These are phyloP conservation scores for Heterotis niloticus DNA, from an alignment of 2,113 vertebrate species.

Conservation along the genomic window DNA sequence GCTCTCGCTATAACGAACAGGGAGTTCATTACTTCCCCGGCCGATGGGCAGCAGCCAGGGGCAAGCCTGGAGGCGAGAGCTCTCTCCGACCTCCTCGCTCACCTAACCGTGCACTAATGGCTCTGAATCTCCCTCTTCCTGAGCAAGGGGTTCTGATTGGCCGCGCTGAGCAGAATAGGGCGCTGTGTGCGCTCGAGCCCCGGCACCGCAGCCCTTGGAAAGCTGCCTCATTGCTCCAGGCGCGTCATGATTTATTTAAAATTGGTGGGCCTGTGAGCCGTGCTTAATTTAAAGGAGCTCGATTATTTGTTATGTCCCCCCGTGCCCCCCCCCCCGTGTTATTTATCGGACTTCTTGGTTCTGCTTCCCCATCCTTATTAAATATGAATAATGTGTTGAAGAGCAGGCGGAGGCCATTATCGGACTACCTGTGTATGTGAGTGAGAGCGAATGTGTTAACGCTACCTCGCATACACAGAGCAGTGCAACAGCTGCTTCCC, in stretches of 20 bases:
- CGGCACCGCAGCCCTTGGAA: constrained; percentile 57
- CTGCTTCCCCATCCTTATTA: constrained; percentile 17
- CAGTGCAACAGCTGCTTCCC: background rate
- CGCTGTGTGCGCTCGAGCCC: constrained; percentile 60
- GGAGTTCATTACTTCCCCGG: constrained; percentile 63
- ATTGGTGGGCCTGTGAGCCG: constrained; percentile 60
- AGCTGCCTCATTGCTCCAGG: constrained; percentile 64
- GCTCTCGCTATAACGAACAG: constrained; percentile 50
- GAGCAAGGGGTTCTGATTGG: constrained; percentile 58
- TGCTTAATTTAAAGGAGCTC: constrained; percentile 61
- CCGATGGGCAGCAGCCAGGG: constrained; percentile 64
- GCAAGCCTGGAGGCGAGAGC: constrained; percentile 64
- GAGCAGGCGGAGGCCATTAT: background rate
- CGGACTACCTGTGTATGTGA: background rate
- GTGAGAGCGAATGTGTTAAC: constrained; percentile 3
- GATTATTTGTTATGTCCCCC: constrained; percentile 55
- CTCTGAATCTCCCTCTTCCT: constrained; percentile 50
- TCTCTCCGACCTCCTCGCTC: constrained; percentile 47
- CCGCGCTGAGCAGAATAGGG: constrained; percentile 57
- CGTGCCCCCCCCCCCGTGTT: background rate
- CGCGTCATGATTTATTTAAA: constrained; percentile 74
- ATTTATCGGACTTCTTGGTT: constrained; percentile 10
- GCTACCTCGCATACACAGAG: background rate
- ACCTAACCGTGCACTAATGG: constrained; percentile 39
- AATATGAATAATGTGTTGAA: constrained; percentile 28